Conservation (phyloP, 2,113 vertebrate species). For the Limanda limanda region DNA sequence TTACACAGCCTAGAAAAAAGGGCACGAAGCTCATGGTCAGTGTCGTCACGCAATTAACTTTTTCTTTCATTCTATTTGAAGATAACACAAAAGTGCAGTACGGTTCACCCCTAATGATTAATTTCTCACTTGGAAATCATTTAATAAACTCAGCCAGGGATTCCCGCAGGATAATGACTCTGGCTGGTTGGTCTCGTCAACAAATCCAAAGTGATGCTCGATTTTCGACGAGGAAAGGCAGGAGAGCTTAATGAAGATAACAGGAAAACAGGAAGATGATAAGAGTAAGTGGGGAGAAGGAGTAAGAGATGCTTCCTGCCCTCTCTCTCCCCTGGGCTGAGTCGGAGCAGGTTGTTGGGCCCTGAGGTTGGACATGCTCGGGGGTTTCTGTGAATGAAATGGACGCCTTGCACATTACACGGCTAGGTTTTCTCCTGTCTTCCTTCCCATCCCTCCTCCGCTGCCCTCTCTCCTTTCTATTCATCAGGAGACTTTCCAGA, state of each 20-base stretch:
- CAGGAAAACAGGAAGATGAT: background rate
- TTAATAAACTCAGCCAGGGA: constrained; percentile 39
- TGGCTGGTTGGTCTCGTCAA: constrained; percentile 9
- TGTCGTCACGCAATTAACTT: constrained; percentile 16
- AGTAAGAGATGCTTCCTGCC: constrained; percentile 23
- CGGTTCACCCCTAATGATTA: constrained; percentile 23
- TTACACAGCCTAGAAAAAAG: background rate
- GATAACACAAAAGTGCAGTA: constrained; percentile 1
- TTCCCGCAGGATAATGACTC: constrained; percentile 26
- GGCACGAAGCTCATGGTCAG: constrained; percentile 18
- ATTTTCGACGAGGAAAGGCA: background rate
- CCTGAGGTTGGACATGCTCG: constrained; percentile 53
- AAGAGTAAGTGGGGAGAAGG: background rate
- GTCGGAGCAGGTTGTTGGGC: constrained; percentile 49
- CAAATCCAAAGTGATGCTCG: constrained; percentile 22
- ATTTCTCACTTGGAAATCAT: constrained; percentile 44
- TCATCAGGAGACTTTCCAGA: constrained; percentile 78
- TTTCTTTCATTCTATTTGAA: constrained; percentile 8
- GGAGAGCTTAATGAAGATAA: background rate
- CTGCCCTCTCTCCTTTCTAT: constrained; percentile 53
- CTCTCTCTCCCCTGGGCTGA: constrained; percentile 34
- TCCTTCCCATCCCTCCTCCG: constrained; percentile 43
- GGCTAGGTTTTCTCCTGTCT: constrained; percentile 53
- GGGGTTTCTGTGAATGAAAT: constrained; percentile 81
- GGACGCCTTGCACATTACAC: constrained; percentile 63